phyloP scores from a whole-genome alignment of 2,888 invertebrate genomes.

The Apodemia hepburni region DNA sequence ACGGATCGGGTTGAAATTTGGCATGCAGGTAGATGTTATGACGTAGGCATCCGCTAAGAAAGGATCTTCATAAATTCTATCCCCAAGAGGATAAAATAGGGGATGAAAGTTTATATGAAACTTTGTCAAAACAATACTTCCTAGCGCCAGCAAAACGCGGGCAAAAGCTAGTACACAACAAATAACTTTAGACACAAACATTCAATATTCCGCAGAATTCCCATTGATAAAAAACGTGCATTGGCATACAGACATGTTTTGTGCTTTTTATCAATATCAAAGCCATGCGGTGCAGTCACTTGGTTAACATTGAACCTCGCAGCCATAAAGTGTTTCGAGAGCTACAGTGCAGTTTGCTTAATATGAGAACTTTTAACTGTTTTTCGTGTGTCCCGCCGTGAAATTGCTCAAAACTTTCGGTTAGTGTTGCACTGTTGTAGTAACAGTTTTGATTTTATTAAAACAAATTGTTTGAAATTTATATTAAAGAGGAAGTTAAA shows the following conservation, averaged over 20 bases:
- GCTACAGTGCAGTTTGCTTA: constrained; percentile 13
- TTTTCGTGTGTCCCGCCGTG: constrained; percentile 13
- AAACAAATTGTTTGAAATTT: constrained; percentile 12
- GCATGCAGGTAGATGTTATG: too few relatives aligned
- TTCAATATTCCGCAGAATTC: not conserved
- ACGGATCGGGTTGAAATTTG: too few relatives aligned
- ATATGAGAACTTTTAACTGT: constrained; percentile 15
- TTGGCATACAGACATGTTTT: not conserved
- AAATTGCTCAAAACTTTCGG: constrained; percentile 16
- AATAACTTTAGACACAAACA: constrained; percentile 19
- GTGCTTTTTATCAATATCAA: constrained; percentile 13
- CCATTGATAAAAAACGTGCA: not conserved
- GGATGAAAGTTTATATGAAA: too few relatives aligned
- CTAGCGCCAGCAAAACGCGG: too few relatives aligned
- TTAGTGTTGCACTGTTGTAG: constrained; percentile 7
- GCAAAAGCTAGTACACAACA: too few relatives aligned
- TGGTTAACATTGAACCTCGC: constrained; percentile 16
- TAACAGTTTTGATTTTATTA: constrained; percentile 15
- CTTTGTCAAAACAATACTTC: too few relatives aligned
- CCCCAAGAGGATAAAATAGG: too few relatives aligned
- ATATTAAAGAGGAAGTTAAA: constrained; percentile 11
- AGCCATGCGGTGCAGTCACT: constrained; percentile 11
- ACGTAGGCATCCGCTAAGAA: too few relatives aligned
- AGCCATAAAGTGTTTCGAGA: constrained; percentile 12
- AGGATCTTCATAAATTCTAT: too few relatives aligned